Percentiles rank a stretch among this genome's conserved stretches.
Conservation (phyloP, 2,888 invertebrate genomes). For the Pristionchus japonicus region DNA sequence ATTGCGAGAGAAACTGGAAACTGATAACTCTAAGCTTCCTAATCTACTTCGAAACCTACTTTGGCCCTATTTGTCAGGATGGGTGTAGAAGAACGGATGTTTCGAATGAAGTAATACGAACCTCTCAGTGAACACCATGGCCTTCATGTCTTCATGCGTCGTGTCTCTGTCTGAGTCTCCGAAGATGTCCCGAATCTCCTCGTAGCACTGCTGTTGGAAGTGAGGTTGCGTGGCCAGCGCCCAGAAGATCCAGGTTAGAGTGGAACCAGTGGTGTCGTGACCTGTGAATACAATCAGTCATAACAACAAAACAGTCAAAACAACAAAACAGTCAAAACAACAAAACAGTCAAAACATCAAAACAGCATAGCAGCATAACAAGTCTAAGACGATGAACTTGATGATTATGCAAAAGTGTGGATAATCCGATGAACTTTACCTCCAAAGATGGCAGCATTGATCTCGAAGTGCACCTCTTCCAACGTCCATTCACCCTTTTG, state of each 20-base stretch:
- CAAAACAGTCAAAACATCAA: no score
- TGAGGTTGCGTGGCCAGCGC: slow-evolving; percentile 11
- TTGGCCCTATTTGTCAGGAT: no score
- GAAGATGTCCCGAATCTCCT: slow-evolving; percentile 41
- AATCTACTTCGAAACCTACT: no score
- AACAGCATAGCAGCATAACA: no score
- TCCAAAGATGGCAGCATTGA: slow-evolving; percentile 78
- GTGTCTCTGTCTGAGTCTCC: slow-evolving; percentile 53
- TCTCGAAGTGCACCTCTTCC: slow-evolving; percentile 77
- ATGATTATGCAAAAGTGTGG: not conserved
- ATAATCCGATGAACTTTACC: slow-evolving; percentile 42
- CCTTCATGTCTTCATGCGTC: slow-evolving; percentile 54
- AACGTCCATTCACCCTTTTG: slow-evolving; percentile 71
- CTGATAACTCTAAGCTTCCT: no score
- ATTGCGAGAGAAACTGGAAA: no score
- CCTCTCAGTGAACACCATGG: slow-evolving; percentile 55
- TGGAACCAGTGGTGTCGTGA: slow-evolving; percentile 7
- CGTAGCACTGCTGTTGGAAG: slow-evolving; percentile 4
- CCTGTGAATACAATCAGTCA: not conserved
- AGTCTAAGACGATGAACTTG: no score
- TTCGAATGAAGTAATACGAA: no score
- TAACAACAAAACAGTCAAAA: no score
- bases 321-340: no score
- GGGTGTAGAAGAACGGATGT: no score
- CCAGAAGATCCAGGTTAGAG: slow-evolving; percentile 29